Evolutionary conservation across 1,140 invertebrate species (phyloP), one percentile per base, ranked within the genome.

Genomic region (Drosophila pseudoobscura): DNA sequence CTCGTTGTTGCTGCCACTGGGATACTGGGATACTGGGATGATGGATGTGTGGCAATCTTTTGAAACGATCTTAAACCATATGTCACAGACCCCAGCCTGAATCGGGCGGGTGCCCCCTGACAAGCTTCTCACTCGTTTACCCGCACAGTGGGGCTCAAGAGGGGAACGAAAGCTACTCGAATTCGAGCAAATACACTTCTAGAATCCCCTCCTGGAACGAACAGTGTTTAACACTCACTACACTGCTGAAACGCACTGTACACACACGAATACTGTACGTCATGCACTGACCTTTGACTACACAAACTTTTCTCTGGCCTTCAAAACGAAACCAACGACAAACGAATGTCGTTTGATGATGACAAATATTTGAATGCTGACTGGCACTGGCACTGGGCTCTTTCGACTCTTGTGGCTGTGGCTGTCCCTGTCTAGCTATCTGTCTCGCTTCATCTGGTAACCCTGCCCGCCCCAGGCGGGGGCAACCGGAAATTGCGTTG

Each of bases 401-500:
- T 39, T 13, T 46, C 17, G 50, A 44, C 51, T 62, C 64, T 22
- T 22, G 35, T 11, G 35, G 11, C 11, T 22, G 35, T 11, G 35
- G 11, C 11, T 17, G 39, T 31, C 60, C 24, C 44, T 41, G 44
- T 54, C 70, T 72, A 43, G 29, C 58, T 55, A 62, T 73, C 70
- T 56, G 53, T 75, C 71, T 74, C 54, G 31, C 44, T 73, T n/a
- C 44, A 20, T 20, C 35, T 39, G 35, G 11, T 35, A 35, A 9
- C 44, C 51, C 13, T 29, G 20, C 29, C 51, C 58, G 20, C 35
- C 51, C 31, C 41, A 41, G 54, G 29, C 26, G 35, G 45, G 47
- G 52, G 50, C 17, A 57, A 82, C 78, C 78, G 82, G 82, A 87
- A 88, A 87, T 87, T 87, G 78, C 75, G 69, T 64, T 87, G 78